These are phyloP conservation scores for Bubalus kerabau DNA, from an alignment of 2,113 vertebrate species.

Conservation along the genomic window DNA sequence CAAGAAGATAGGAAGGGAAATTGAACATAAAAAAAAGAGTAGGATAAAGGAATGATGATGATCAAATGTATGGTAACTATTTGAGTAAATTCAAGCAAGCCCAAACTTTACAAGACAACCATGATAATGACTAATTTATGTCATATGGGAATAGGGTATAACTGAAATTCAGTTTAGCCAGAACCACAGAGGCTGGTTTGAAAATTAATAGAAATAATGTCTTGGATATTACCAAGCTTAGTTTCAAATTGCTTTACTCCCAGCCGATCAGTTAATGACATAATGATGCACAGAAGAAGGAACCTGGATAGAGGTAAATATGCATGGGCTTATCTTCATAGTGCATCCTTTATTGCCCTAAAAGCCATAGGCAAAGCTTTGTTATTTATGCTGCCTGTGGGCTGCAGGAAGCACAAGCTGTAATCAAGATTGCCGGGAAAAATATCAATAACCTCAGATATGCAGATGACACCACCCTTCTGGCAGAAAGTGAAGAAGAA, in stretches of 20 bases:
- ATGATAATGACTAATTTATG: not conserved
- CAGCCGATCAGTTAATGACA: not conserved
- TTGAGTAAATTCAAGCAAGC: not conserved
- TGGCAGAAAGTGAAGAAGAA: too few relatives aligned
- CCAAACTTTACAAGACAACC: not conserved
- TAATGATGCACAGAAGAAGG: not conserved
- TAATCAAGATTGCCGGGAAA: too few relatives aligned
- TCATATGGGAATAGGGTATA: not conserved
- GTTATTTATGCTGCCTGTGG: not conserved
- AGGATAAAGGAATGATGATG: not conserved
- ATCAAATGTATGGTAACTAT: not conserved
- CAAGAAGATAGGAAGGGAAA: not conserved
- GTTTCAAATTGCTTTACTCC: not conserved
- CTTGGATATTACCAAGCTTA: not conserved
- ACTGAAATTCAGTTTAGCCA: not conserved
- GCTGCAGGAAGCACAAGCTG: not conserved
- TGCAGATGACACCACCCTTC: too few relatives aligned
- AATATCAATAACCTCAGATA: too few relatives aligned
- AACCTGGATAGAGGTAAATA: not conserved
- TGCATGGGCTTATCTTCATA: not conserved
- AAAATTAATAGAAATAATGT: not conserved
- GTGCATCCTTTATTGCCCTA: not conserved
- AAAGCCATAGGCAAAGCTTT: not conserved
- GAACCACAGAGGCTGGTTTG: not conserved
- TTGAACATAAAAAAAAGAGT: not conserved